Base-by-base conservation (phyloP, 2,888 invertebrate genomes). In the Cosmia pyralina region DNA sequence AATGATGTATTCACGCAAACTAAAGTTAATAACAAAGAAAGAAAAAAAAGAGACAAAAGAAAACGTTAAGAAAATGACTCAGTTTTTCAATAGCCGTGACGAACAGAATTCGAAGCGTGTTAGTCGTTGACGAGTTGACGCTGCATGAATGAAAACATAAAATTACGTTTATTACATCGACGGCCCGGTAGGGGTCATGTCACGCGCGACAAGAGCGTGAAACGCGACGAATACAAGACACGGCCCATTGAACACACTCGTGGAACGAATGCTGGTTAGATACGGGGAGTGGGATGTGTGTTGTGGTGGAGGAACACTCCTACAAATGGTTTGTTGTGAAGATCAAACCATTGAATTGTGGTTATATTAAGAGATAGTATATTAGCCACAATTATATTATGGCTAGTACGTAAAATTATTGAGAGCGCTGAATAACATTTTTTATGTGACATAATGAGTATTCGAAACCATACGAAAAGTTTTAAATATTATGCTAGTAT, bases 221-320 rank as follows among this genome's bases (percentile, higher is more conserved):
- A 79, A 69, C 69, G 79, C 76, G 80, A 82, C 75, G 82, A 68
- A 82, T 74, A 83, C 75, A 68, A 68, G 74, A 68, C 72, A 71
- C 76, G 87, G 76, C 83, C 79, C 87, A 88, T 89, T 87, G 86
- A 84, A 69, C 82, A 83, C 84, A 79, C 73, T 73, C 75, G 81
- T 80, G 88, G 83, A 87, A 88, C 90, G 74, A 87, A 89, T 86
- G 59, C 65, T 41, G 41, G 50, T 85, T 82, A 65, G 85, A 70
- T 62, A 79, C 79, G 73, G 72, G 28, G 52, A 63, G 52, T n/a
- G 52, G n/a, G 75, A 67, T 55, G 84, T 62, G 65, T 69, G 81
- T 52, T 58, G 57, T 48, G 58, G 76, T 59, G 28, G 53, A 58
- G 38, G 50, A 60, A 75, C 48, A 66, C 41, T 59, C 57, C 69